Conservation (phyloP, 2,113 vertebrate species). For the Trichomycterus rosablanca region DNA sequence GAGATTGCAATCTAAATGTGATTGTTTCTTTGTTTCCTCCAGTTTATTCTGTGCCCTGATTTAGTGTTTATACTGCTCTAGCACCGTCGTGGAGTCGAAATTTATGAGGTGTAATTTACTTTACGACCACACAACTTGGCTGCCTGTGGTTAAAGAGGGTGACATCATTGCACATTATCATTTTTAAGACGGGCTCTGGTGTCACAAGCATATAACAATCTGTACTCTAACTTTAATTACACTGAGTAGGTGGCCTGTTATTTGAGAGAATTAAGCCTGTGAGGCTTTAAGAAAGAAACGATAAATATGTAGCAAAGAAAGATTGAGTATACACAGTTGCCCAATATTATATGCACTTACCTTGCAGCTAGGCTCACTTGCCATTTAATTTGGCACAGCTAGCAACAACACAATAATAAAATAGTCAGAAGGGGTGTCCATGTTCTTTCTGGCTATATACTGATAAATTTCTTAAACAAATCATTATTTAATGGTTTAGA, state of each 20-base stretch:
- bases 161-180: conserved; percentile 19
- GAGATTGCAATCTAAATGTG: conserved; percentile 5
- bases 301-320: not conserved
- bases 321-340: not conserved
- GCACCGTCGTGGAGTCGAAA: conserved; percentile 17
- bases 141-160: conserved; percentile 12
- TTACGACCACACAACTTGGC: conserved; percentile 6
- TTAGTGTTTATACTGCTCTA: conserved; percentile 7
- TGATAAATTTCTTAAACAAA: no score
- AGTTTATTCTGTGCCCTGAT: conserved; percentile 12
- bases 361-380: no score
- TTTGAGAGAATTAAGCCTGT: conserved; percentile 13
- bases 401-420: no score
- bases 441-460: no score
- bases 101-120: conserved; percentile 41
- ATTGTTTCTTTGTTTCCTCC: not conserved
- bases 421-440: no score
- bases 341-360: no score
- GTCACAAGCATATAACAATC: conserved; percentile 25
- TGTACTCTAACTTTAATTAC: conserved; percentile 38
- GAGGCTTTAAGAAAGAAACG: not conserved
- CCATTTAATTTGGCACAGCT: no score
- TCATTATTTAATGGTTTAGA: no score
- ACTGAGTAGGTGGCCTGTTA: conserved; percentile 11
- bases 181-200: conserved; percentile 2